These are phyloP conservation scores for Drosophila santomea DNA, from an alignment of 1,140 invertebrate species.

Conservation along the genomic window DNA sequence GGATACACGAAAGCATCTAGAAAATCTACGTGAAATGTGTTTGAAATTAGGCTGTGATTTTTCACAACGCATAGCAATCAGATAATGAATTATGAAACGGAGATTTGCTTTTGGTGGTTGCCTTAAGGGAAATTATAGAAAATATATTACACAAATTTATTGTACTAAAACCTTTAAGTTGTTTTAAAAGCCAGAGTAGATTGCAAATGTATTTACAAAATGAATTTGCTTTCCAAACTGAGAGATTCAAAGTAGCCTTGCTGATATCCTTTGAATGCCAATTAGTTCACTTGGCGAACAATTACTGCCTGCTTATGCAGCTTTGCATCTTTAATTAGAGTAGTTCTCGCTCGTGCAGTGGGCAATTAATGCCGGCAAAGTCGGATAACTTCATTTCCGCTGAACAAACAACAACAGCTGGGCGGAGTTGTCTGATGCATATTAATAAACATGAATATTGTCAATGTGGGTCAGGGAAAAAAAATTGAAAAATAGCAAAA, in stretches of 20 bases:
- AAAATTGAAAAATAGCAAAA: slow-evolving; percentile 5
- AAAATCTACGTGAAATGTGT: slow-evolving; percentile 29
- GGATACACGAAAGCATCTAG: neutral
- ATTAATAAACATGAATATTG: slow-evolving; percentile 78
- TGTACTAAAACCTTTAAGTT: too few species aligned
- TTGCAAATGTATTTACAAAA: too few species aligned
- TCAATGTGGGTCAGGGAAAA: slow-evolving; percentile 74
- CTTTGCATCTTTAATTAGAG: slow-evolving; percentile 35
- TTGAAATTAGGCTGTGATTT: slow-evolving; percentile 3
- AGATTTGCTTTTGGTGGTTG: neutral
- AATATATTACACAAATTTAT: too few species aligned
- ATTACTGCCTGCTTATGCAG: slow-evolving; percentile 21
- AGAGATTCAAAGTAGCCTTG: neutral
- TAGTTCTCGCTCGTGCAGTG: slow-evolving; percentile 13
- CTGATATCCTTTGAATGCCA: neutral
- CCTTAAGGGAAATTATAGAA: neutral
- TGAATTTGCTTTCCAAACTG: too few species aligned
- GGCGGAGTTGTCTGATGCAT: slow-evolving; percentile 43
- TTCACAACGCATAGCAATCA: slow-evolving; percentile 4
- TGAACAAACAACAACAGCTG: slow-evolving; percentile 65
- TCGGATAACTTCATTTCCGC: slow-evolving; percentile 75
- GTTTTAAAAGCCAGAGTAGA: too few species aligned
- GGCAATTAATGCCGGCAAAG: slow-evolving; percentile 35
- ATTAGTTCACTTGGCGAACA: slow-evolving; percentile 24
- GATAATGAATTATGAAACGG: neutral